Conservation (phyloP, 2,113 vertebrate species). For the Elanus axillaris region DNA sequence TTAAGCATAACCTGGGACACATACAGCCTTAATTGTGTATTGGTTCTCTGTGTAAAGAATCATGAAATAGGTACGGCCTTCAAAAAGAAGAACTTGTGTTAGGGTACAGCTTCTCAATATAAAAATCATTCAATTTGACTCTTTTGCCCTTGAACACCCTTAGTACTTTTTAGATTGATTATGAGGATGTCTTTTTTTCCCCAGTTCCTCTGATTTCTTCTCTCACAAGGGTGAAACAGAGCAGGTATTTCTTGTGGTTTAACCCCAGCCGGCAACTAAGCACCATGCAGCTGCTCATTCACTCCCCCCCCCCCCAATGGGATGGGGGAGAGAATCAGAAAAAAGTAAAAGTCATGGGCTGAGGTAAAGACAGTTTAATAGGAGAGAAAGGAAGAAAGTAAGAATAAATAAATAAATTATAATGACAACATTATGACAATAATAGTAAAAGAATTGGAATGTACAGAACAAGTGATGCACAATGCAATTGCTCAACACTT, state of each 20-base stretch:
- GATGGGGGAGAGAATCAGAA: no score
- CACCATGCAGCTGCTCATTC: no score
- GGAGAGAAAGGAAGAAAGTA: no score
- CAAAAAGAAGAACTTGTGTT: not conserved
- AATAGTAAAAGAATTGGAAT: no score
- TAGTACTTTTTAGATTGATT: not conserved
- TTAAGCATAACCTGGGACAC: not conserved
- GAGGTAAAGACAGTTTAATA: no score
- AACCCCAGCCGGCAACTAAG: no score
- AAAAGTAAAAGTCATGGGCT: no score
- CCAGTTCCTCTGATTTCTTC: not conserved
- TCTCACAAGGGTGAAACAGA: not conserved
- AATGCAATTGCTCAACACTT: no score
- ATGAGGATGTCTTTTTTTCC: not conserved
- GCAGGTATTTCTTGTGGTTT: not conserved
- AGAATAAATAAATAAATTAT: no score
- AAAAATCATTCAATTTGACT: not conserved
- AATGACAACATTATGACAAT: no score
- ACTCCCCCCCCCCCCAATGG: no score
- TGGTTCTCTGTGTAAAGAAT: not conserved
- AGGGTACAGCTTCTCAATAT: not conserved
- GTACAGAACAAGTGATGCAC: no score
- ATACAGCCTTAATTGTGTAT: not conserved
- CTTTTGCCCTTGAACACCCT: not conserved
- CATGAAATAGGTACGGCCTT: not conserved